Base-by-base conservation (phyloP, 2,113 vertebrate species). In the Puntigrus tetrazona region DNA sequence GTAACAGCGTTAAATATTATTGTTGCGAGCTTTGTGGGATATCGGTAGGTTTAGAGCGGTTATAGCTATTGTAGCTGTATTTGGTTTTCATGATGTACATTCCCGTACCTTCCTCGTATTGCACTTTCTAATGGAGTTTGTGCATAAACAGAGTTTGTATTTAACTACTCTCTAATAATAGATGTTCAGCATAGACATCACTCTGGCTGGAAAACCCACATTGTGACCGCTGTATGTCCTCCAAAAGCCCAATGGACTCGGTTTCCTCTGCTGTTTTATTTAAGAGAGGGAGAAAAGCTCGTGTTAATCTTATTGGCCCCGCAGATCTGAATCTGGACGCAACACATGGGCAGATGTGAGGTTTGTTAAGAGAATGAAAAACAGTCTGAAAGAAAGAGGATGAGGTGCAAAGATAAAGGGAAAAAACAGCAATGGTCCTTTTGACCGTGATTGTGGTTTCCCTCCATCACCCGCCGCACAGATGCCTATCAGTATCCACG, bases 401-500 rank as follows among this genome's bases (percentile, higher is more conserved):
- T 11, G 36, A 76, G 34, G 36, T 34, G 38, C 43, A 57, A 7
- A 82, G 45, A 86, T 36, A 75, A 81, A 81, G 73, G 79, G 34
- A 41, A 65, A 27, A 65, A 36, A 59, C 86, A 59, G 70, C 84
- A 87, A 78, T 57, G 65, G 41, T 90, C 78, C 84, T 89, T 65
- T 63, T 70, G 87, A 86, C 86, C 81, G 78, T 81, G 85, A 82
- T 91, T 89, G 88, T 90, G 82, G 70, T 88, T 90, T 88, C 89
- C 88, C 87, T 86, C 87, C 38, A 84, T 89, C 87, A 88, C 84
- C 81, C 88, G 88, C 90, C 25, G 14, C 90, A 86, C 86, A 90
- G 92, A 93, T 93, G 90, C 90, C 92, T 92, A 93, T 94, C 92
- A 92, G 92, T 90, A 88, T 89, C 69, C 86, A 90, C 87, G 67